Base-by-base conservation (phyloP, 2,888 invertebrate genomes). In the Erebia epiphron region DNA sequence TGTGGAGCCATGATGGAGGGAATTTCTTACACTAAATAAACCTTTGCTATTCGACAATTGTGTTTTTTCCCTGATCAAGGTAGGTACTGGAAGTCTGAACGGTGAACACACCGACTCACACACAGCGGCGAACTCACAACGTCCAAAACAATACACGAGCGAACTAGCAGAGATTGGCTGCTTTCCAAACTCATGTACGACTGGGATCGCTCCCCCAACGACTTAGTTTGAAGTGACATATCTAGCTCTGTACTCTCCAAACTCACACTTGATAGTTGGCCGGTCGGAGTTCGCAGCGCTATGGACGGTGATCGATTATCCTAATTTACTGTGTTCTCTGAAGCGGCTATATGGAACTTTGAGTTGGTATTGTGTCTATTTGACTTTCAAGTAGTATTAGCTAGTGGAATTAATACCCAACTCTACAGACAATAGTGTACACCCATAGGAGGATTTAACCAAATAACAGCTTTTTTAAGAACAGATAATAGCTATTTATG, bases 141-240 rank as follows among this genome's bases (percentile, higher is more conserved):
- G 8, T 35, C n/a, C 57, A 58, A 5, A 58, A 35, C 26, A 58
- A 71, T 63, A 69, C 68, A 62, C 58, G 16, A 49, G 66, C 71
- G 67, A 69, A 69, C 68, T 71, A 67, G 18, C 8, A 8, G 66
- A 57, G 66, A 73, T 71, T 75, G 73, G 71, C 71, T 66, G 66
- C 66, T 64, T 61, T 75, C 75, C 73, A 72, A 73, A 64, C 71
- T 70, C 57, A 62, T 68, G 68, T 60, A 71, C 62, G 68, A 49
- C 10, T 3, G 14, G 14, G 14, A 63, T 64, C 66, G 57, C 50
- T 65, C 60, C 46, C 62, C 67, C 49, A 63, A 68, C 63, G 71
- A 71, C 58, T 75, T 68, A 62, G 26, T 26, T 50, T 63, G 68
- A 68, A 75, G 66, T 75, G 73, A 70, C 69, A 63, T 69, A 73